phyloP scores from a whole-genome alignment of 2,797 vertebrate species.

The Squalus acanthias region DNA sequence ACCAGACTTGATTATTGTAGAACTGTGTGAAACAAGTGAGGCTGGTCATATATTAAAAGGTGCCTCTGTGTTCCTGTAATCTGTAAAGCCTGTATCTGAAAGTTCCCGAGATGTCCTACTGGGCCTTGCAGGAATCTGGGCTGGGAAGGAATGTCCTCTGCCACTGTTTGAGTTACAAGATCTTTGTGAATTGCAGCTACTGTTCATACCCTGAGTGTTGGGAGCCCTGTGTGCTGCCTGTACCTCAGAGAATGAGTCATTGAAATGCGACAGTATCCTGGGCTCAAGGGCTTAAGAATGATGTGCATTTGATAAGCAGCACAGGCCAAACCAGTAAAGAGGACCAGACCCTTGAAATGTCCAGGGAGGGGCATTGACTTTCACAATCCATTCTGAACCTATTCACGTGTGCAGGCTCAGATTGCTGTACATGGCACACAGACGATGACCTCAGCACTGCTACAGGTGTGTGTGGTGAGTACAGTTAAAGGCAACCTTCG shows the following conservation, averaged over 20 bases:
- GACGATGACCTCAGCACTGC: not conserved
- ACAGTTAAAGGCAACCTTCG: not conserved
- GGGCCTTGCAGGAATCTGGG: not conserved
- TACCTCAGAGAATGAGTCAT: too few species aligned
- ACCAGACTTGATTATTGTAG: not conserved
- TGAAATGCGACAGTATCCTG: not conserved
- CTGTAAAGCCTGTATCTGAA: not conserved
- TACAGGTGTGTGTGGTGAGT: not conserved
- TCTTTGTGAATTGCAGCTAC: not conserved
- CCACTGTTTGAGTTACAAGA: not conserved
- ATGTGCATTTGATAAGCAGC: not conserved
- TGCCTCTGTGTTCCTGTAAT: not conserved
- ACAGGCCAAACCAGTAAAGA: not conserved
- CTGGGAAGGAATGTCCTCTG: not conserved
- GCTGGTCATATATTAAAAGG: not conserved
- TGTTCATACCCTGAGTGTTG: not conserved
- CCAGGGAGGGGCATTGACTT: not conserved
- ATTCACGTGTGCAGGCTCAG: not conserved
- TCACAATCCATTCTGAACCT: not conserved
- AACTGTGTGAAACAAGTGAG: not conserved
- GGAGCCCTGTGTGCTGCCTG: too few species aligned
- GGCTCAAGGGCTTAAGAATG: not conserved
- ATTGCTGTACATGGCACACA: not conserved
- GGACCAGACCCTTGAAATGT: not conserved
- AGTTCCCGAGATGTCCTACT: not conserved